These are phyloP conservation scores for Vultur gryphus DNA, from an alignment of 2,797 vertebrate genomes.

Conservation along the genomic window DNA sequence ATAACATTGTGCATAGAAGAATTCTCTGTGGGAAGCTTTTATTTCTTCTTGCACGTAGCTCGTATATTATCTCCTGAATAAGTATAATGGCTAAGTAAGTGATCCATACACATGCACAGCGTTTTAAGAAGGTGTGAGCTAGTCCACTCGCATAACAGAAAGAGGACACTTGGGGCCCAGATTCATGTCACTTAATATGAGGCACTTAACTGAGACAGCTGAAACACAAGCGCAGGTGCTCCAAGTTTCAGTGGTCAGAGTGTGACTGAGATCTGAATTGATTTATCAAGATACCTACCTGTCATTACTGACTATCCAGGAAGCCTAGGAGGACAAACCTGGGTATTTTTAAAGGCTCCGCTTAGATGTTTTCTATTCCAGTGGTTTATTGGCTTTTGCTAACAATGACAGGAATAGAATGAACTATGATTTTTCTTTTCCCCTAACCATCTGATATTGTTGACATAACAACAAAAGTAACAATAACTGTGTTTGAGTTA, in stretches of 20 bases:
- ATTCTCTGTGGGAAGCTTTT: background rate
- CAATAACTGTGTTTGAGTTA: background rate
- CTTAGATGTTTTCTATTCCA: background rate
- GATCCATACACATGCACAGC: background rate
- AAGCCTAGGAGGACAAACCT: background rate
- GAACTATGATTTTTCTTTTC: background rate
- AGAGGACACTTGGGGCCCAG: background rate
- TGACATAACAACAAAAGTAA: background rate
- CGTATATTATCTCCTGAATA: background rate
- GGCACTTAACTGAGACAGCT: background rate
- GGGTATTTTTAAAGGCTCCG: background rate
- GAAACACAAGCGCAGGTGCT: background rate
- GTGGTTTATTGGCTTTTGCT: background rate
- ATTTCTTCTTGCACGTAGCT: background rate
- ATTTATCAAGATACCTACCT: background rate
- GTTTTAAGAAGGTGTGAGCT: background rate
- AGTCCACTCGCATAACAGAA: background rate
- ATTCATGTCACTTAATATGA: background rate
- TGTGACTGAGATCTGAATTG: background rate
- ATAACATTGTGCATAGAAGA: background rate
- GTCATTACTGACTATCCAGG: background rate
- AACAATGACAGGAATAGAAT: background rate
- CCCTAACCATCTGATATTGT: background rate
- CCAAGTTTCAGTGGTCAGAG: background rate
- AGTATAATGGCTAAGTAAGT: background rate